phyloP scores from a whole-genome alignment of 1,140 invertebrate species.

The Apis cerana region DNA sequence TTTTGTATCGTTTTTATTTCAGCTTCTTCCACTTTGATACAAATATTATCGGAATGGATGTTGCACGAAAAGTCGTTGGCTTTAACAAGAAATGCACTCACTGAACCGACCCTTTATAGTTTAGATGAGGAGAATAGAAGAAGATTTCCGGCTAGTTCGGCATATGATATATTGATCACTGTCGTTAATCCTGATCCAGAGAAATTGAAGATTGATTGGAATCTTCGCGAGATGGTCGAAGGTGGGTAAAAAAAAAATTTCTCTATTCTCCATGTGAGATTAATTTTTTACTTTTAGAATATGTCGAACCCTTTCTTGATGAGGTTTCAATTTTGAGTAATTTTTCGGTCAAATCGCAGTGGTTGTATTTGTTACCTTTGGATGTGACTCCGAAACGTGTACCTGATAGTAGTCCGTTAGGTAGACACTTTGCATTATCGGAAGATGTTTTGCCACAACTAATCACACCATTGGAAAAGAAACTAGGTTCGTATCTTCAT shows the following conservation, averaged over 20 bases:
- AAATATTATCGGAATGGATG: constrained; percentile 76
- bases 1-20: neutral
- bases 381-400: constrained; percentile 85
- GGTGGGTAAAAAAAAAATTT: constrained; percentile 76
- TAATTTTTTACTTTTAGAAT: constrained; percentile 83
- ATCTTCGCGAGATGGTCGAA: constrained; percentile 83
- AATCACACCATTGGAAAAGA: constrained; percentile 92
- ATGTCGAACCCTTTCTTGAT: constrained; percentile 87
- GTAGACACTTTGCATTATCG: constrained; percentile 84
- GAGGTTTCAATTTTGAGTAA: constrained; percentile 86
- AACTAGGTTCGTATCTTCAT: constrained; percentile 83
- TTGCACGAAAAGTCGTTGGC: constrained; percentile 76
- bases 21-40: constrained; percentile 71
- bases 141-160: constrained; percentile 81
- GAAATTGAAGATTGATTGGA: constrained; percentile 85
- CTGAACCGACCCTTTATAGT: constrained; percentile 75
- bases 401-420: constrained; percentile 79
- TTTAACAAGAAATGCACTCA: constrained; percentile 75
- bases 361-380: constrained; percentile 91
- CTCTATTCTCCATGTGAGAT: too few relatives aligned
- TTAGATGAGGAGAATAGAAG: constrained; percentile 77
- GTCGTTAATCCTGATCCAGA: constrained; percentile 90
- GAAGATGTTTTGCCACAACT: constrained; percentile 86
- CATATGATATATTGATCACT: constrained; percentile 90
- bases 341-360: constrained; percentile 92